These are phyloP conservation scores for Oreocharis arfaki DNA, from an alignment of 2,113 vertebrate genomes.

Conservation along the genomic window DNA sequence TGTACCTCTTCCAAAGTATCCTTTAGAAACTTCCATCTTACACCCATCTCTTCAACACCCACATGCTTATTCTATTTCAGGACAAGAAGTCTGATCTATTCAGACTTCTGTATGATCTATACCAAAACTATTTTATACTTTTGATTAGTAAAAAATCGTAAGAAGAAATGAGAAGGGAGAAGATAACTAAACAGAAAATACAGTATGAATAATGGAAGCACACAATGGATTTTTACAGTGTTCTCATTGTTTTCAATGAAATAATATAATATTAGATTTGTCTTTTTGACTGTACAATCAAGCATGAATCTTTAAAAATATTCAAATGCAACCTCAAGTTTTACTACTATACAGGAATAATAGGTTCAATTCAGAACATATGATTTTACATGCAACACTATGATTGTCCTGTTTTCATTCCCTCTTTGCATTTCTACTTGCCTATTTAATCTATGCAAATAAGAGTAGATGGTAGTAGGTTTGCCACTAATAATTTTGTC, in stretches of 20 bases:
- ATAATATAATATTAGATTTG: background rate
- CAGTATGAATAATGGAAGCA: background rate
- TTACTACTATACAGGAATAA: background rate
- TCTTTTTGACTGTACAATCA: background rate
- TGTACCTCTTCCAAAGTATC: background rate
- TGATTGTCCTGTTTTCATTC: background rate
- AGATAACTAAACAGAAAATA: background rate
- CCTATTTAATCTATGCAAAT: background rate
- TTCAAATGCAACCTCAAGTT: background rate
- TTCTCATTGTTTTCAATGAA: background rate
- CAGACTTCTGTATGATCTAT: too few relatives aligned
- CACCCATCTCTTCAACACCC: background rate
- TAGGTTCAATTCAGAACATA: background rate
- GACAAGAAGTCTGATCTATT: background rate
- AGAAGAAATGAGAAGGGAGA: background rate
- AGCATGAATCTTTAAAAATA: background rate
- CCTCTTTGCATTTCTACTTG: background rate
- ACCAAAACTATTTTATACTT: background rate
- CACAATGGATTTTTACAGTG: background rate
- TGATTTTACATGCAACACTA: background rate
- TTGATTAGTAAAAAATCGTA: fast-evolving
- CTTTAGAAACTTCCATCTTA: background rate
- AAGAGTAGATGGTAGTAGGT: fast-evolving
- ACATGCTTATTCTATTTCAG: background rate
- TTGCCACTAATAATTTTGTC: background rate